These are phyloP conservation scores for Euphonia xanthogaster DNA, from an alignment of 2,797 vertebrate genomes.

Conservation along the genomic window DNA sequence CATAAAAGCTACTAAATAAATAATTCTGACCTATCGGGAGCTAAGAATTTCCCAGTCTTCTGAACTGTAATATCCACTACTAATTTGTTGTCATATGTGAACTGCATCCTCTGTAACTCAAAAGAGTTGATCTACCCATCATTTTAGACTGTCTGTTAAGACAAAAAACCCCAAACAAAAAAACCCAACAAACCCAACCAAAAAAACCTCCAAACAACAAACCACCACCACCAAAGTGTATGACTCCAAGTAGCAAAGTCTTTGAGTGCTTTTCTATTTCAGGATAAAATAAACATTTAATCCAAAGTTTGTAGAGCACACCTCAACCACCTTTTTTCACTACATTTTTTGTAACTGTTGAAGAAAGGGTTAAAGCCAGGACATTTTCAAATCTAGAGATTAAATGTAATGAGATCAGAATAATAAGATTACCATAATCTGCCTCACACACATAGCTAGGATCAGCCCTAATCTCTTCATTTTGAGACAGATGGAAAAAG, in stretches of 20 bases:
- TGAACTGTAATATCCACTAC: neutral
- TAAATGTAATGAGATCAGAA: slow-evolving; percentile 59
- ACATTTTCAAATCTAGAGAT: slow-evolving; percentile 32
- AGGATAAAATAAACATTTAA: neutral
- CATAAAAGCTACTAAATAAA: neutral
- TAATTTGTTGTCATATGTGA: neutral
- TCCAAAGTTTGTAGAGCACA: neutral
- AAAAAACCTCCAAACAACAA: neutral
- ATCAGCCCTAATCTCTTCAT: slow-evolving; percentile 57
- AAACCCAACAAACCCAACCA: neutral
- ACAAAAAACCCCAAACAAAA: neutral
- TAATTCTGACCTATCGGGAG: neutral
- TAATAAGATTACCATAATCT: slow-evolving; percentile 63
- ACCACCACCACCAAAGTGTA: neutral
- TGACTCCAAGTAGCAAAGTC: neutral
- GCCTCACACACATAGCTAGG: slow-evolving; percentile 33
- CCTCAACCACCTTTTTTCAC: neutral
- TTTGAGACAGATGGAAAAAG: slow-evolving; percentile 59
- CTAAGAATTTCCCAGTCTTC: neutral
- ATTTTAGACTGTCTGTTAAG: neutral
- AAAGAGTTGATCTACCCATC: neutral
- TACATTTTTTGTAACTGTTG: neutral
- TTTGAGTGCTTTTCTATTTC: neutral
- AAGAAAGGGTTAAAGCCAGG: slow-evolving; percentile 44
- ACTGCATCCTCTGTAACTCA: neutral